Evolutionary conservation across 2,113 vertebrate species (phyloP).

Genomic region (Myanophis thanlyinensis): DNA sequence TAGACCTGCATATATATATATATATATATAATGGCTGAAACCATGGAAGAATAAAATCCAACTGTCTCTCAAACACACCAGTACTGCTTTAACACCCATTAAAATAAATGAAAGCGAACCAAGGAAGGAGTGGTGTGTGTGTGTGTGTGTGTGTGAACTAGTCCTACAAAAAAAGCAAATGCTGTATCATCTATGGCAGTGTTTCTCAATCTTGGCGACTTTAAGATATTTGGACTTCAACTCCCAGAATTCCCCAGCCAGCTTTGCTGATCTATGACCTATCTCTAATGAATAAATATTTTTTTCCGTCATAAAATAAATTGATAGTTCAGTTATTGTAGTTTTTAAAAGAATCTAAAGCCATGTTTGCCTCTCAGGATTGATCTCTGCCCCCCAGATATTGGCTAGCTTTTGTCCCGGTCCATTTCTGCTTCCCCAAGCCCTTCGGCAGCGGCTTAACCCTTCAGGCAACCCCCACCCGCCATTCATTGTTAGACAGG

Average conservation of each 20-base stretch:
- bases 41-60: background rate
- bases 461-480: background rate
- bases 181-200: slow-evolving; percentile 10
- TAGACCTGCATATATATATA: too few species aligned
- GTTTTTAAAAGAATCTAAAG: background rate
- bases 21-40: too few species aligned
- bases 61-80: background rate
- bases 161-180: background rate
- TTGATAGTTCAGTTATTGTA: background rate
- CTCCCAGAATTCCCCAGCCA: too few species aligned
- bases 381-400: background rate
- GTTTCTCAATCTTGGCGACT: too few species aligned
- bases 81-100: background rate
- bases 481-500: background rate
- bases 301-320: background rate
- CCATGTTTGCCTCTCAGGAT: background rate
- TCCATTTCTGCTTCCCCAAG: background rate
- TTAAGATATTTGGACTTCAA: too few species aligned
- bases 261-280: background rate
- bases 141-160: too few species aligned
- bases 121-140: too few species aligned
- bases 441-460: background rate
- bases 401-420: too few species aligned
- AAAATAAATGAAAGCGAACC: background rate
- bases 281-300: background rate